Conservation (phyloP, 1,140 invertebrate species). For the Meloidogyne exigua region DNA sequence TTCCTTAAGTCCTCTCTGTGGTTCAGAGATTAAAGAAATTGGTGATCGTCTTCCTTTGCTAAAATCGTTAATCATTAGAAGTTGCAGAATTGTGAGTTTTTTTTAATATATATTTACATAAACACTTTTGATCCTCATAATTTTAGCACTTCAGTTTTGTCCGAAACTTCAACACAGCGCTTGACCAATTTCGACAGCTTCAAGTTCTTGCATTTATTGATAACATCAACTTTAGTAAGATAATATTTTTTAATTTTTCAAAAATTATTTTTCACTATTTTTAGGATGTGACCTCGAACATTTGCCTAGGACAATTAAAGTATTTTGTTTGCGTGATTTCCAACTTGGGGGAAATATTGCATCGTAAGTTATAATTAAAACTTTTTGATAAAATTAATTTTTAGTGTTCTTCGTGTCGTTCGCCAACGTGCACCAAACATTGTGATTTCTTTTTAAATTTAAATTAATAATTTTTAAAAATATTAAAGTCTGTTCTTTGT, state of each 20-base stretch:
- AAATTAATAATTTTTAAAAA: background rate
- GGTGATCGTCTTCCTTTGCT: background rate
- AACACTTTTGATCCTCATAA: background rate
- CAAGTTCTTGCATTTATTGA: background rate
- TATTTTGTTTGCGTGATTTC: background rate
- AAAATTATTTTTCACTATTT: background rate
- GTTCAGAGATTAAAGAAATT: background rate
- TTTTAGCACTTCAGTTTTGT: conserved; percentile 4
- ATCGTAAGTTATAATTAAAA: background rate
- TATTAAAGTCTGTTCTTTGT: background rate
- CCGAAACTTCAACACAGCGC: background rate
- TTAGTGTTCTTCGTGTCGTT: background rate
- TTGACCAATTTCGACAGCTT: background rate
- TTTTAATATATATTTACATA: background rate
- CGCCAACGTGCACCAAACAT: background rate
- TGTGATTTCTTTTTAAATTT: background rate
- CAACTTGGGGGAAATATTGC: background rate
- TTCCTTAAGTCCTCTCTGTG: background rate
- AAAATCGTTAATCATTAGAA: background rate
- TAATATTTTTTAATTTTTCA: background rate
- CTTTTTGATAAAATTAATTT: background rate
- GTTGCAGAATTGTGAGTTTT: background rate
- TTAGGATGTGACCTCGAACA: background rate
- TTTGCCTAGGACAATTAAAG: background rate
- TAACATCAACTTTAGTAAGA: background rate